Conservation (phyloP, 35 echinoderm and acorn worm genomes). For the Ophiothrix spiculata region DNA sequence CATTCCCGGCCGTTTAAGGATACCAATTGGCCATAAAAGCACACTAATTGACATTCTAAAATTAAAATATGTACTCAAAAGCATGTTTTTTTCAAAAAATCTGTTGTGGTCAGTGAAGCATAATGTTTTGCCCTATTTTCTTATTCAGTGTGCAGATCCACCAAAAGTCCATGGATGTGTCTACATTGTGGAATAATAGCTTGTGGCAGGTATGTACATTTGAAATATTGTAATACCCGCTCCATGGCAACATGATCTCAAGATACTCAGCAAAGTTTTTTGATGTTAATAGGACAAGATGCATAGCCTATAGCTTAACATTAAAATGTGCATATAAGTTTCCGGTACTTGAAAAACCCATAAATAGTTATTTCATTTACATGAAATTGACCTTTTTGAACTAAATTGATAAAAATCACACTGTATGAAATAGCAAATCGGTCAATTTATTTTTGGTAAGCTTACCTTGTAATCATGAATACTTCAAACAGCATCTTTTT, state of each 20-base stretch:
- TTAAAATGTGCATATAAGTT: too few species aligned
- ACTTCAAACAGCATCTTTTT: too few species aligned
- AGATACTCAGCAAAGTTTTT: background rate
- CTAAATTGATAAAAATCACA: too few species aligned
- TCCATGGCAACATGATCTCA: background rate
- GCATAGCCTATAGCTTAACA: background rate
- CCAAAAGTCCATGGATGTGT: slow-evolving; percentile 79
- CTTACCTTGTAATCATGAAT: too few species aligned
- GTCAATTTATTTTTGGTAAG: background rate
- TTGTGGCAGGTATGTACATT: slow-evolving; percentile 46
- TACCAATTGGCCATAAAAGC: too few species aligned
- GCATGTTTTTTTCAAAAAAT: too few species aligned
- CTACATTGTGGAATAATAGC: slow-evolving; percentile 48
- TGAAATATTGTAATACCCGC: background rate
- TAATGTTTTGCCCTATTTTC: slow-evolving; percentile 11
- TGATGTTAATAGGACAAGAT: background rate
- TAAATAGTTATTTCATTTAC: background rate
- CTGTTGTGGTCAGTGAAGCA: too few species aligned
- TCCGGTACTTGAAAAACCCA: too few species aligned
- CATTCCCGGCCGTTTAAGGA: too few species aligned
- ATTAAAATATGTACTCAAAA: too few species aligned
- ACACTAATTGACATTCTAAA: too few species aligned
- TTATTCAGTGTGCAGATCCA: slow-evolving; percentile 59
- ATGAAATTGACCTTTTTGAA: too few species aligned
- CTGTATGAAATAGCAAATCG: background rate